Evolutionary conservation across 1,140 invertebrate species (phyloP).

Genomic region (Apocrypta bakeri): DNA sequence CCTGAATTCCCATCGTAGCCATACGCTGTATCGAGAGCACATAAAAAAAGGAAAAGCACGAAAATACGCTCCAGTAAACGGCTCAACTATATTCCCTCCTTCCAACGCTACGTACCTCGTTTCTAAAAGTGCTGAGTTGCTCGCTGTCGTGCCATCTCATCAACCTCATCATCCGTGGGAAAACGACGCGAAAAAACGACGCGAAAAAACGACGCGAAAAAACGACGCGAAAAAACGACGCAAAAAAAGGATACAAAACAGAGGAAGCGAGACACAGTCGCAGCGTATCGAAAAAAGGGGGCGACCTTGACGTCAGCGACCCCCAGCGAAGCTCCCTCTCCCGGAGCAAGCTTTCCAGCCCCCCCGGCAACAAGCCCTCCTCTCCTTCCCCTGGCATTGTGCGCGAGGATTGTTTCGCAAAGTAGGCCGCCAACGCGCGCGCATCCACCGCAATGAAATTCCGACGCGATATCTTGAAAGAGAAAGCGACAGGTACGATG

Average conservation of each 20-base stretch:
- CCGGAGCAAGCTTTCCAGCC: background rate
- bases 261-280: background rate
- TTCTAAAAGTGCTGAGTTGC: background rate
- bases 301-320: conserved; percentile 53
- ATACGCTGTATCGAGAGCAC: too few species aligned
- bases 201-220: background rate
- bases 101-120: too few species aligned
- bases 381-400: conserved; percentile 30
- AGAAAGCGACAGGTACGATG: conserved; percentile 44
- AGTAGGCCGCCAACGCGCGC: conserved; percentile 54
- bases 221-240: too few species aligned
- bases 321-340: conserved; percentile 20
- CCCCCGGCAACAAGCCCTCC: conserved; percentile 43
- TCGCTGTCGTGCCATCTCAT: too few species aligned
- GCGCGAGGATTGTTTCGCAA: conserved; percentile 52
- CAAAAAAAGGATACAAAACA: background rate
- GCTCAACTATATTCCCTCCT: too few species aligned
- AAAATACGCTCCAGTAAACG: too few species aligned
- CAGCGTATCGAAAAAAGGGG: conserved; percentile 27
- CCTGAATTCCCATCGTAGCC: background rate
- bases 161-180: background rate
- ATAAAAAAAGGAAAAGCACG: too few species aligned
- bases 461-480: conserved; percentile 26
- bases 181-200: too few species aligned
- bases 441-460: conserved; percentile 27